Percentiles rank a stretch among this genome's conserved stretches.
phyloP scores from a whole-genome alignment of 2,113 vertebrate species.

The Peromyscus maniculatus region DNA sequence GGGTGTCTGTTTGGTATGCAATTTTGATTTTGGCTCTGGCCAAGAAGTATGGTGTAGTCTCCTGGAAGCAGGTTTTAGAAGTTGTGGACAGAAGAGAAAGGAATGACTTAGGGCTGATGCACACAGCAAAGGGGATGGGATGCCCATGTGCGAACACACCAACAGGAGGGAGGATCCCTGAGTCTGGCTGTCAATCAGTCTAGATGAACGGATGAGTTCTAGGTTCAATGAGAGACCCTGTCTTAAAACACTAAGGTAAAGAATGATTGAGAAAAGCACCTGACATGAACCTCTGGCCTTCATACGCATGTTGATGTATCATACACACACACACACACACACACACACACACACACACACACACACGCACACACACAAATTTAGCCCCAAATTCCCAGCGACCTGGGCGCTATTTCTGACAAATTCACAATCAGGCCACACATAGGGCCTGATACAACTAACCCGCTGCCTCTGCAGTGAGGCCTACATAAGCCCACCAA shows the following conservation, averaged over 20 bases:
- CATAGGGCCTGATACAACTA: not conserved
- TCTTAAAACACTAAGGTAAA: not conserved
- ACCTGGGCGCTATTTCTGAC: not conserved
- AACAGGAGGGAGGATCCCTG: not conserved
- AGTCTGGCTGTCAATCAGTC: not conserved
- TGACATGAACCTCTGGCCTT: not conserved
- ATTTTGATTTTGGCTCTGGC: not conserved
- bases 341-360: not conserved
- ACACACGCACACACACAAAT: too few species aligned
- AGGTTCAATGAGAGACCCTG: not conserved
- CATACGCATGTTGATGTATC: not conserved
- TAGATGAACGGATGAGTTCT: not conserved
- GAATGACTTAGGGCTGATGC: not conserved
- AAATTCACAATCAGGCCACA: not conserved
- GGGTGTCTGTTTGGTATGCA: not conserved
- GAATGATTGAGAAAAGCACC: not conserved
- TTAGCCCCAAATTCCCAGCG: not conserved
- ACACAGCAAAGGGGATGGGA: not conserved
- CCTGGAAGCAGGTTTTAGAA: not conserved
- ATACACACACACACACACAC: not conserved
- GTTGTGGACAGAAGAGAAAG: not conserved
- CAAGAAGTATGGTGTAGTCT: not conserved
- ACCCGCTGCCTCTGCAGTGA: not conserved
- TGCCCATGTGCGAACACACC: not conserved
- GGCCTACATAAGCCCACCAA: not conserved